Evolutionary conservation across 2,113 vertebrate genomes (phyloP).

Genomic region (Bubo bubo): DNA sequence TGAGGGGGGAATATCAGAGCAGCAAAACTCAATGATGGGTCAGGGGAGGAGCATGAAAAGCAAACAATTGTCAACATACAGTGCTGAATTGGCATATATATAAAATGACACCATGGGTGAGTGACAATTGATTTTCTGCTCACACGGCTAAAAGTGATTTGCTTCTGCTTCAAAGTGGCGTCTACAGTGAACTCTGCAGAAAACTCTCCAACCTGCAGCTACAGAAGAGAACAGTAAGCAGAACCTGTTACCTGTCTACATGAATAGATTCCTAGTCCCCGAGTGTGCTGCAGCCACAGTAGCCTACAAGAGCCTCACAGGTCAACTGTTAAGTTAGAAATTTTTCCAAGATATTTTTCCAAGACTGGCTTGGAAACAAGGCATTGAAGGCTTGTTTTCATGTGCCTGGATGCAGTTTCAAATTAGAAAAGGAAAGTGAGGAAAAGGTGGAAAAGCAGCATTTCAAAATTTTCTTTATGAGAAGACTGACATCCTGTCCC

Average conservation of each 20-base stretch:
- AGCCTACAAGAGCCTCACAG: background rate
- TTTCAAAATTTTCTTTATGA: rapidly evolving
- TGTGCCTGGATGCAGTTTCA: background rate
- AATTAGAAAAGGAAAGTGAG: background rate
- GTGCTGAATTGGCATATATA: background rate
- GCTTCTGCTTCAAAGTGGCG: background rate
- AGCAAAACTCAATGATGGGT: background rate
- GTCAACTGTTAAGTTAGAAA: background rate
- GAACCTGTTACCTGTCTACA: background rate
- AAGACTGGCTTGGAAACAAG: background rate
- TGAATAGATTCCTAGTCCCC: rapidly evolving
- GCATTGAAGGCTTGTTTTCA: background rate
- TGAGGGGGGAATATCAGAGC: background rate
- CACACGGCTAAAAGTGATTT: background rate
- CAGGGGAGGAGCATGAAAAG: background rate
- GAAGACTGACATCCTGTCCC: background rate
- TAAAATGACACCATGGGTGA: background rate
- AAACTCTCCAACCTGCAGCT: background rate
- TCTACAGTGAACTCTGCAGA: background rate
- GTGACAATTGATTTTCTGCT: background rate
- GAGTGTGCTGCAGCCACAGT: background rate
- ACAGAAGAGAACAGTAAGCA: background rate
- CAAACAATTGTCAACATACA: background rate
- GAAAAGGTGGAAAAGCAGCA: background rate
- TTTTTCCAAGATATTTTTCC: background rate